Evolutionary conservation across 2,888 invertebrate species (phyloP), one percentile per base, ranked within the genome.

Genomic region (Thumatha senex): DNA sequence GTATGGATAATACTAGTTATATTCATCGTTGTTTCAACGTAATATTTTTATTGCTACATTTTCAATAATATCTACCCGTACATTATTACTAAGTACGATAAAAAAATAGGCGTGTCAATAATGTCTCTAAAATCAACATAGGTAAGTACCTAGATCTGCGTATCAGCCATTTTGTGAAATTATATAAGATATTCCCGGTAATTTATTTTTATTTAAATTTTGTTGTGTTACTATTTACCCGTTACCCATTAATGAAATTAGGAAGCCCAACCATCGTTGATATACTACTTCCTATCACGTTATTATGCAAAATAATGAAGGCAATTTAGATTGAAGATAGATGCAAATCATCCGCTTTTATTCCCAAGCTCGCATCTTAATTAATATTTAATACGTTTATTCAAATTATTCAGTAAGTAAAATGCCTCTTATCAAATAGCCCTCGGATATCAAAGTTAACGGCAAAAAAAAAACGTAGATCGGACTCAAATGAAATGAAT

Each of bases 1-100:
- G 58, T 61, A 56, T 64, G 64, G 61, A 66, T 61, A 56, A 45
- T 59, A 53, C 56, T 54, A 46, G 18, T n/a, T 49, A 30, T 30
- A 48, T 30, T 41, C 36, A 30, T 41, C 8, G 41, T 33, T 41
- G 31, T 45, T 49, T 43, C 36, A 29, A 31, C 18, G 14, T 47
- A 47, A 35, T 40, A 24, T 40, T 44, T 29, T 30, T 9, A 13
- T 4, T 35, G 11, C 12, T 31, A 18, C 14, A 40, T 14, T 12
- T 40, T 39, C 13, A 36, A 39, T 11, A 4, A 24, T 24, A 4
- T 24, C 18, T 24, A 4, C 18, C 18, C 5, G n/a, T n/a, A n/a
- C n/a, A n/a, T n/a, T n/a, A n/a, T n/a, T n/a, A n/a, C n/a, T n/a
- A n/a, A n/a, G n/a, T 24, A 24, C 18, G 18, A 24, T 24, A 24